These are phyloP conservation scores for Ferdinandea cuprea DNA, from an alignment of 2,888 invertebrate genomes.

Conservation along the genomic window DNA sequence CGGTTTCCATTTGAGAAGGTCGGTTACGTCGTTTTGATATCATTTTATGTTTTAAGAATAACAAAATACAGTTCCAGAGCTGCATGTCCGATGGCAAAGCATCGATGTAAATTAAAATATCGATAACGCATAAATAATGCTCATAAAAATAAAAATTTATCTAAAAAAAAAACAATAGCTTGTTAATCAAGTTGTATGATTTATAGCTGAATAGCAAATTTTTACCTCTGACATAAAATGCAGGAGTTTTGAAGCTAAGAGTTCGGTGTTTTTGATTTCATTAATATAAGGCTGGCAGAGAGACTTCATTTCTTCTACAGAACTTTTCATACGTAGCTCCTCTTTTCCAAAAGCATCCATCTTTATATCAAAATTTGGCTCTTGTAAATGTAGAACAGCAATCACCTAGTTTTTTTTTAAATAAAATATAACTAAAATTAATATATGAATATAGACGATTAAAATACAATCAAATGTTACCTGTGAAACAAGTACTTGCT, in stretches of 20 bases:
- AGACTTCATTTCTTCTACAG: conserved; percentile 78
- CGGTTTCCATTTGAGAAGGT: conserved; percentile 81
- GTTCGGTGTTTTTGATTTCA: conserved; percentile 80
- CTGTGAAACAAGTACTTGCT: conserved; percentile 81
- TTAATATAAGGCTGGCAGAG: conserved; percentile 82
- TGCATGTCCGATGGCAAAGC: conserved; percentile 80
- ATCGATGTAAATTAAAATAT: conserved; percentile 80
- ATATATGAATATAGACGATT: background rate
- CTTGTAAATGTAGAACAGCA: conserved; percentile 80
- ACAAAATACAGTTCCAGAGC: conserved; percentile 81
- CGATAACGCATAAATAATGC: conserved; percentile 81
- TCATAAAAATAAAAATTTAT: conserved; percentile 83
- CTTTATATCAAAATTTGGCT: conserved; percentile 80
- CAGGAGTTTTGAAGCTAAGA: conserved; percentile 79
- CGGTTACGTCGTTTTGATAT: conserved; percentile 79
- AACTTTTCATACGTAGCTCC: conserved; percentile 79
- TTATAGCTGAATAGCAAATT: too few relatives aligned
- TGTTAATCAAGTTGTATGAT: too few relatives aligned
- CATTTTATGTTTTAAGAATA: conserved; percentile 82
- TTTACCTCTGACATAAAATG: conserved; percentile 80
- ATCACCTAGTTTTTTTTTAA: conserved; percentile 76
- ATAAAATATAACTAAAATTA: background rate
- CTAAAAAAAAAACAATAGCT: conserved; percentile 76
- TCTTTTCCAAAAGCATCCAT: conserved; percentile 81
- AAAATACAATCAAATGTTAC: conserved; percentile 64